Evolutionary conservation across 2,113 vertebrate genomes (phyloP), one percentile per base, ranked within the genome.

Genomic region (Caracal caracal): DNA sequence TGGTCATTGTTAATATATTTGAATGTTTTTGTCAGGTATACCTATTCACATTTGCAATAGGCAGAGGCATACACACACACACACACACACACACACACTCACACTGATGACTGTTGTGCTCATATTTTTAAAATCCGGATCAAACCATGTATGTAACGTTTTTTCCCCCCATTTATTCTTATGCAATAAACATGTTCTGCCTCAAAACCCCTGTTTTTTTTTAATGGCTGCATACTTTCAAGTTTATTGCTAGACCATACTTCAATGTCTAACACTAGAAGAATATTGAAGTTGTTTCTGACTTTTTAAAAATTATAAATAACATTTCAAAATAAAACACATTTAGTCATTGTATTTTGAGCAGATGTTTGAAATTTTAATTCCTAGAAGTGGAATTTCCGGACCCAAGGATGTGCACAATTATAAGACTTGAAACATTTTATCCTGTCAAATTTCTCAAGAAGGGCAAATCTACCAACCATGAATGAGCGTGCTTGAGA

Each of bases 261-360:
- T 92, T 76, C 28, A 75, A 47, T 76, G 26, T 76, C 73, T 76
- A 76, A 76, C 26, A 28, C 73, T 47, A 30, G 43, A 75, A 30
- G 73, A 76, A 76, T 76, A 91, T 84, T 88, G 90, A 70, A 33
- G 33, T 83, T 80, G 33, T 80, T 96, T 83, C 63, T 68, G n/a
- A 88, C 82, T 71, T 97, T 79, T 92, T 7, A 68, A 85, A 85
- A 93, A 76, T 70, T 75, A 82, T 83, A 90, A 93, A 30, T 93
- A 56, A 83, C 24, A 28, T 63, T 70, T 90, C 11, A 47, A 66
- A 84, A 80, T 63, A 56, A 79, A 75, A n/a, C 10, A 78, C 16
- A 78, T 26, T 73, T 83, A 49, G 4, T 24, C 19, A 56, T 70
- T 90, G 9, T 66, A 73, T 97, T 87, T 85, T 10, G 10, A 78